Evolutionary conservation across 2,113 vertebrate genomes (phyloP).

Genomic region (Gallinago paraguaiae): DNA sequence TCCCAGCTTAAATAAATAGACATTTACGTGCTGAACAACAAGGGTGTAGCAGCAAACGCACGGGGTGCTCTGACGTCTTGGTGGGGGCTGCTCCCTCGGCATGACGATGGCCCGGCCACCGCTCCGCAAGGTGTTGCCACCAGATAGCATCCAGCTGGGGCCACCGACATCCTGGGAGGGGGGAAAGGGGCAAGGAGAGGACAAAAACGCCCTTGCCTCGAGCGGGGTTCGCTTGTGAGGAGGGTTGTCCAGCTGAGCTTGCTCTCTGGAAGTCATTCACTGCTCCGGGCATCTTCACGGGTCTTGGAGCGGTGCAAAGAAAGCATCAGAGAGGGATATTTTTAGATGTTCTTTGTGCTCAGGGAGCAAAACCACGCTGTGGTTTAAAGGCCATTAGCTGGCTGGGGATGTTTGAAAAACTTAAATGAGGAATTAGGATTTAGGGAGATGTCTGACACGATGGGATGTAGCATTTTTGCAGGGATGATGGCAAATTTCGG

Average conservation of each 20-base stretch:
- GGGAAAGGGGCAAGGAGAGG: background rate
- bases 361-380: background rate
- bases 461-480: background rate
- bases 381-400: background rate
- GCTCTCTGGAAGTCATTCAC: accelerated
- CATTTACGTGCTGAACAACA: background rate
- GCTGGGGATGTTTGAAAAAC: background rate
- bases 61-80: accelerated
- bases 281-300: background rate
- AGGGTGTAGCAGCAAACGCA: accelerated
- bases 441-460: background rate
- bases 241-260: background rate
- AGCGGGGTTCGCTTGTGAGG: accelerated
- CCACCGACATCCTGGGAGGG: accelerated
- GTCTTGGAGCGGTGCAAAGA: background rate
- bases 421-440: background rate
- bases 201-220: background rate
- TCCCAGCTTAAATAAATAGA: accelerated
- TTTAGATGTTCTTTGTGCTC: background rate
- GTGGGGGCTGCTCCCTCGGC: background rate
- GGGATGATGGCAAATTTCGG: accelerated
- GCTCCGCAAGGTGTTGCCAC: background rate
- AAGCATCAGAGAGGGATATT: background rate
- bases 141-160: background rate
- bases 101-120: background rate